Evolutionary conservation across 2,888 invertebrate species (phyloP).

Genomic region (Megalurothrips usitatus): DNA sequence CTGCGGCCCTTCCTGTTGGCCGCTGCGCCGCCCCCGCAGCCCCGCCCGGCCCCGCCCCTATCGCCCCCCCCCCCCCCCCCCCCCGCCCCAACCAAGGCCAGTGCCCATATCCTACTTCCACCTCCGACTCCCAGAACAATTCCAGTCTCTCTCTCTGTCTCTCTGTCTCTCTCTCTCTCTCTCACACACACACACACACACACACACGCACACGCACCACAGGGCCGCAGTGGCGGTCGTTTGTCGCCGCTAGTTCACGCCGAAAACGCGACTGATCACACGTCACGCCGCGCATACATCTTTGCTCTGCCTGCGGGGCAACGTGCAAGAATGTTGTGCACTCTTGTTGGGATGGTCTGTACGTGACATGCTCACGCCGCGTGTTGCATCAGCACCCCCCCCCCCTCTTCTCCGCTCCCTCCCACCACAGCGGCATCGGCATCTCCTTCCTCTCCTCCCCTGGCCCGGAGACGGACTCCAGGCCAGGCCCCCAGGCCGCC

Average conservation of each 20-base stretch:
- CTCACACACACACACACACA: no score
- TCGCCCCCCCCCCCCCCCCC: not conserved
- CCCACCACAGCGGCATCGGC: no score
- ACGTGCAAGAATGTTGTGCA: not conserved
- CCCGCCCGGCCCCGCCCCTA: not conserved
- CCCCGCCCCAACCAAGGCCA: not conserved
- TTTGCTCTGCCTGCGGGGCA: no score
- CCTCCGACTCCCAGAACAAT: not conserved
- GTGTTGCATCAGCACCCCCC: not conserved
- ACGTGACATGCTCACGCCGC: not conserved
- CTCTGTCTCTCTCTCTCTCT: no score
- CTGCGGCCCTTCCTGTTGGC: not conserved
- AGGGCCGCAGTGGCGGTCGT: no score
- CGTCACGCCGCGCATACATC: no score
- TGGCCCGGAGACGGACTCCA: not conserved
- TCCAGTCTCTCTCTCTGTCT: no score
- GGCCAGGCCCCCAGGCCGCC: not conserved
- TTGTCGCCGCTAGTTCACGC: no score
- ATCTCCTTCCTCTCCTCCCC: not conserved
- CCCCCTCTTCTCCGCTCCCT: no score
- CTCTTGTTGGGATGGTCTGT: not conserved
- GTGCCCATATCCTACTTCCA: not conserved
- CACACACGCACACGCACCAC: no score
- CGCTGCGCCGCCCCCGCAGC: no score
- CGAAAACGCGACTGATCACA: no score